These are phyloP conservation scores for Andricus grossulariae DNA, from an alignment of 1,140 invertebrate genomes.

Conservation along the genomic window DNA sequence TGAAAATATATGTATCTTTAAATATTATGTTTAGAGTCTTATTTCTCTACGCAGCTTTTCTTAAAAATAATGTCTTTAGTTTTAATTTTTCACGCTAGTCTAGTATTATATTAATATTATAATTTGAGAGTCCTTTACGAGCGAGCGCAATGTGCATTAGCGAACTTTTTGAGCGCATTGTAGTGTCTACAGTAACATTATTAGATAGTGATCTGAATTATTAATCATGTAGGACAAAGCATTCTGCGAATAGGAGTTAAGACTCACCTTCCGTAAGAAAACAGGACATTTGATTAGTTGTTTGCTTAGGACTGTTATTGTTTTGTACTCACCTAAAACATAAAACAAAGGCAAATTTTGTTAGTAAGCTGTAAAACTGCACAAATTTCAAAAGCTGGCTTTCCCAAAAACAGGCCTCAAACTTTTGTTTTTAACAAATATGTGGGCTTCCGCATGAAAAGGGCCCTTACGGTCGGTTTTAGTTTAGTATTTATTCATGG, in stretches of 20 bases:
- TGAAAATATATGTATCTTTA: too few species aligned
- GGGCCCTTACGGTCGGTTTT: too few species aligned
- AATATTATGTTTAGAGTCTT: too few species aligned
- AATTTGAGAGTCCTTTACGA: slow-evolving; percentile 48
- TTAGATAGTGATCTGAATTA: slow-evolving; percentile 49
- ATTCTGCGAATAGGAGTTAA: slow-evolving; percentile 57
- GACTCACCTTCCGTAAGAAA: slow-evolving; percentile 61
- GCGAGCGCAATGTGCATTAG: slow-evolving; percentile 52
- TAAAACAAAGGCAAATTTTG: slow-evolving; percentile 41
- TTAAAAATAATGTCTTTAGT: neutral
- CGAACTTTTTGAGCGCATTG: neutral
- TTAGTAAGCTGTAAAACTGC: neutral
- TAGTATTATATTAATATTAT: neutral
- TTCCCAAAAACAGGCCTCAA: neutral
- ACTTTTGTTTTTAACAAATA: neutral
- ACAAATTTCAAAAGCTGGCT: neutral
- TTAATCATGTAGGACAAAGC: slow-evolving; percentile 60
- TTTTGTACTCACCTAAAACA: slow-evolving; percentile 69
- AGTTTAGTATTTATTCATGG: too few species aligned
- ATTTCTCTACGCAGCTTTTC: too few species aligned
- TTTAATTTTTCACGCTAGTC: neutral
- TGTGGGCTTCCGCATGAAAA: too few species aligned
- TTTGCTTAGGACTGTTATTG: slow-evolving; percentile 38
- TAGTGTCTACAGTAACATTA: slow-evolving; percentile 4
- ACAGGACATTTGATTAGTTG: slow-evolving; percentile 37